Percentiles rank a stretch among this genome's conserved stretches.
Evolutionary conservation across 2,113 vertebrate genomes (phyloP).

Genomic region (Sterrhoptilus dennistouni): DNA sequence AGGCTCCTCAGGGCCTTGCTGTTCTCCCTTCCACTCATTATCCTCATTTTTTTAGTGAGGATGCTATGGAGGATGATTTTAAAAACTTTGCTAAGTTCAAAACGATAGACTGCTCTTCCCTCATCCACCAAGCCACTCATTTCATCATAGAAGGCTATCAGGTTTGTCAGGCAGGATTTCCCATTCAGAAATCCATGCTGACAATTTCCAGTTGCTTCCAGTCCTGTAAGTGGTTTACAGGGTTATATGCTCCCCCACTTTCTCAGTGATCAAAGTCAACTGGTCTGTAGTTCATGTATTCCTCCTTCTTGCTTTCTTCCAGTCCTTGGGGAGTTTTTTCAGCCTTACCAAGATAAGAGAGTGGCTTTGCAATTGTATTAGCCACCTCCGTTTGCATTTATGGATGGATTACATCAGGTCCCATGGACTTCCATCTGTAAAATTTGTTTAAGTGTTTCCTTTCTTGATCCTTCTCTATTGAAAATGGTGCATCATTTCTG

Average conservation of each 20-base stretch:
- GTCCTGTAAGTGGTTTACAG: not conserved
- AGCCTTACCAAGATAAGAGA: not conserved
- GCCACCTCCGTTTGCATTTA: not conserved
- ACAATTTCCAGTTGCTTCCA: not conserved
- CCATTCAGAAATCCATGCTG: not conserved
- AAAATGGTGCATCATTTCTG: not conserved
- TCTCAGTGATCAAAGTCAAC: not conserved
- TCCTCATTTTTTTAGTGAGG: not conserved
- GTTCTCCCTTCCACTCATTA: not conserved
- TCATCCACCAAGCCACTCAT: not conserved
- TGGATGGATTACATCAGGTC: not conserved
- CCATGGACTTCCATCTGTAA: not conserved
- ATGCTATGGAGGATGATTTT: not conserved
- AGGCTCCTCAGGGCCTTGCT: not conserved
- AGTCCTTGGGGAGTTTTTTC: not conserved
- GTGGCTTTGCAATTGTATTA: not conserved
- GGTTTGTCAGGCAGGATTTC: not conserved
- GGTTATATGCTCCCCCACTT: not conserved
- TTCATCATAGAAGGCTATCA: not conserved
- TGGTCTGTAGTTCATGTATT: not conserved
- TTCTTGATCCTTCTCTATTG: not conserved
- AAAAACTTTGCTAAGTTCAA: not conserved
- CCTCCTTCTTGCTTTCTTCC: not conserved
- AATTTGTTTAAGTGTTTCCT: not conserved
- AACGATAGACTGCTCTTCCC: not conserved